Percentiles rank a stretch among this genome's conserved stretches.
These are phyloP conservation scores for Cathartes aura DNA, from an alignment of 2,113 vertebrate species.

Conservation along the genomic window DNA sequence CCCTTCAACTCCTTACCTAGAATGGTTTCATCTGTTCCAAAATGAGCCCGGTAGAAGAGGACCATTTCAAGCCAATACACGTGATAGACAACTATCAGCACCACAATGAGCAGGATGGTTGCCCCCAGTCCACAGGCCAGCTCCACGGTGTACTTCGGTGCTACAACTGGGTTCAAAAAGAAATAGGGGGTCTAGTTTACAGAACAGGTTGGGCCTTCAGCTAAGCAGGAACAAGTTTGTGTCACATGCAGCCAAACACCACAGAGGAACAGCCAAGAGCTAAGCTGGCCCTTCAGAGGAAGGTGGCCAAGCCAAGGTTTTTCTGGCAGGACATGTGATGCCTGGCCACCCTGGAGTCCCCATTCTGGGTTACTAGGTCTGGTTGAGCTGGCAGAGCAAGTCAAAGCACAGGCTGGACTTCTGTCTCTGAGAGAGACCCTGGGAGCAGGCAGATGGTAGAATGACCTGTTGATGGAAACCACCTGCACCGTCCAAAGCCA, in stretches of 20 bases:
- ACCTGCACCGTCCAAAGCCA: background rate
- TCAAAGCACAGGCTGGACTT: background rate
- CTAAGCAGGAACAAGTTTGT: background rate
- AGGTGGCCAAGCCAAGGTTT: background rate
- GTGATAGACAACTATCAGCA: slow-evolving; percentile 88
- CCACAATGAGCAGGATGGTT: slow-evolving; percentile 83
- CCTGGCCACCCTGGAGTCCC: background rate
- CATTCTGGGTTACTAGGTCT: background rate
- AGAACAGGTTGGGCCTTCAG: background rate
- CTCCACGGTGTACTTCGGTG: slow-evolving; percentile 83
- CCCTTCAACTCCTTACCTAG: slow-evolving; percentile 78
- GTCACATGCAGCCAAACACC: background rate
- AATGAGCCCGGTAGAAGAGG: slow-evolving; percentile 93
- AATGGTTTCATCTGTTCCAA: slow-evolving; percentile 91
- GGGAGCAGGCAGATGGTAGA: background rate
- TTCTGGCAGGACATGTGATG: background rate
- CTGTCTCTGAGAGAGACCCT: background rate
- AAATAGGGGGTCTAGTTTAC: background rate
- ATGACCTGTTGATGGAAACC: background rate
- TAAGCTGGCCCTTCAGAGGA: background rate
- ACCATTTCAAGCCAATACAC: slow-evolving; percentile 95
- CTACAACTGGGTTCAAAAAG: slow-evolving; percentile 43
- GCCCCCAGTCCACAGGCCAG: slow-evolving; percentile 88
- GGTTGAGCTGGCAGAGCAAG: background rate
- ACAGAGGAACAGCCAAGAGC: background rate